Evolutionary conservation across 2,113 vertebrate genomes (phyloP), one percentile per base, ranked within the genome.

Genomic region (Halcyon senegalensis): DNA sequence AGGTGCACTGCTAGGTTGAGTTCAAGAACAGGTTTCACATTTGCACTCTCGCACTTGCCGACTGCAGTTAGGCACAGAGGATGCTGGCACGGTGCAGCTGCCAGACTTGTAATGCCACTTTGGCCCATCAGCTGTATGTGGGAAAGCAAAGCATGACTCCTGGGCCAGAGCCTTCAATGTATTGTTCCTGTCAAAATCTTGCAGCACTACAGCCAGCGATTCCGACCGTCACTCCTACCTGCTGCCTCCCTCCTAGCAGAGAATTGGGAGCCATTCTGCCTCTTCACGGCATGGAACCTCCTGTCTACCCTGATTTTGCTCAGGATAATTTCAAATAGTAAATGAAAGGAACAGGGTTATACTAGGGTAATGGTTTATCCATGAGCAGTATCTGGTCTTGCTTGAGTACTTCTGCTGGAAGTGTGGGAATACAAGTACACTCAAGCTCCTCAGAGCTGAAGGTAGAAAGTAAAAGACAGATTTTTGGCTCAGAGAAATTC

Each of bases 131-230:
- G 7, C 28, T 51, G 30, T 30, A 20, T 6, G 5, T 3, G 0
- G 18, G 44, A 90, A 16, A 84, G 39, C 44, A 72, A 78, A 88
- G 14, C 23, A 11, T 30, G 14, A 50, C 46, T 48, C 27, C 30
- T 10, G 2, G 27, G 35, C 25, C 48, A 77, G 35, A 94, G 68
- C 35, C n/a, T 81, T 77, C 50, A 25, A 2, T 53, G 18, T 28
- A 17, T 63, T 55, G 10, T 69, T 84, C 82, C n/a, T 83, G n/a
- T 59, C 37, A 80, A 84, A 91, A 66, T 81, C 27, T 78, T 63
- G 33, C 16, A 35, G 16, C 80, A 16, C 12, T 16, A 21, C 28
- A 83, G 39, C 20, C 33, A 41, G 19, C 0, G 0, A 27, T 62
- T 89, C n/a, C 5, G 1, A n/a, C 60, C 69, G n/a, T 21, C 23